Conservation (phyloP, 2,113 vertebrate genomes). For the Abramis brama region DNA sequence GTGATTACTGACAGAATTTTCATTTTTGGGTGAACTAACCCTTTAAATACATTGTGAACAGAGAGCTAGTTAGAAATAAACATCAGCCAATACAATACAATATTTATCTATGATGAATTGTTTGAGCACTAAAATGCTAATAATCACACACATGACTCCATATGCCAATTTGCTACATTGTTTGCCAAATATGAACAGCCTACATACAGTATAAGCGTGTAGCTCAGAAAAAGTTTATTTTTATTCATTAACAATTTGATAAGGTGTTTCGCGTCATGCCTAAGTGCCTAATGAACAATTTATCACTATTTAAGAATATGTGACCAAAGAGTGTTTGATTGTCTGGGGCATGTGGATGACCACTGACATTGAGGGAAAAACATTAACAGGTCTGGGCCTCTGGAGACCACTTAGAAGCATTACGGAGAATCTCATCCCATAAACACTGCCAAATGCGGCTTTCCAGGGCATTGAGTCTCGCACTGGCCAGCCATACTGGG, state of each 20-base stretch:
- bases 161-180: neutral
- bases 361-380: conserved; percentile 13
- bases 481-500: conserved; percentile 36
- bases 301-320: neutral
- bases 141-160: neutral
- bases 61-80: neutral
- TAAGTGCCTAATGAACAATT: neutral
- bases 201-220: neutral
- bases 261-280: neutral
- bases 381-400: conserved; percentile 14
- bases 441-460: conserved; percentile 32
- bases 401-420: conserved; percentile 44
- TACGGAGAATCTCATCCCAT: conserved; percentile 45
- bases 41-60: neutral
- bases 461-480: conserved; percentile 6
- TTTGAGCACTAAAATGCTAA: neutral
- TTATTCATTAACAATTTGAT: neutral
- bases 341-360: conserved; percentile 11
- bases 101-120: neutral
- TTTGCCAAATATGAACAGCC: neutral
- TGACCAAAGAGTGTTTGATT: conserved; percentile 3
- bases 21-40: too few species aligned
- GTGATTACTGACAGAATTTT: too few species aligned
- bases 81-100: neutral
- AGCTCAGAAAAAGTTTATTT: neutral